Evolutionary conservation across 2,797 vertebrate genomes (phyloP).

Genomic region (Siniperca undulata): DNA sequence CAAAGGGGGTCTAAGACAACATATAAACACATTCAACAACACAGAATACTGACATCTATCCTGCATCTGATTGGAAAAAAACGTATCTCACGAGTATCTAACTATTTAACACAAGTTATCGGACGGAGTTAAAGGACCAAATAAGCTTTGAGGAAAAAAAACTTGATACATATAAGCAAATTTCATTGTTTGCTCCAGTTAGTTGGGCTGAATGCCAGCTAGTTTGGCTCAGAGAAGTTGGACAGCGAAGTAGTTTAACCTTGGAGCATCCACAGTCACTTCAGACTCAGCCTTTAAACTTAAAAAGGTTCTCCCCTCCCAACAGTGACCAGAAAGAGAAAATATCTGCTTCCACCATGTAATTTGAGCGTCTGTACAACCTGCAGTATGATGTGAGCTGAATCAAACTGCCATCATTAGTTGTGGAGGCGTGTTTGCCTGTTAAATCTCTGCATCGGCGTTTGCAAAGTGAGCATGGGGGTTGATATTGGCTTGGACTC

Average conservation of each 20-base stretch:
- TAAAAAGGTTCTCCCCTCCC: slow-evolving; percentile 21
- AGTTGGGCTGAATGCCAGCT: slow-evolving; percentile 12
- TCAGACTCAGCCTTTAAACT: slow-evolving; percentile 45
- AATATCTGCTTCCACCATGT: slow-evolving; percentile 56
- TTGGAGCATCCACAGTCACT: slow-evolving; percentile 50
- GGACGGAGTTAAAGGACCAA: neutral
- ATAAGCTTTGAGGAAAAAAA: slow-evolving; percentile 6
- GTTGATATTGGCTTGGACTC: slow-evolving; percentile 24
- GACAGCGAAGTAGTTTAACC: slow-evolving; percentile 53
- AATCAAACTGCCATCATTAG: slow-evolving; percentile 73
- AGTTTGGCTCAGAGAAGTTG: slow-evolving; percentile 39
- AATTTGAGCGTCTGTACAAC: slow-evolving; percentile 53
- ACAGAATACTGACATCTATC: neutral
- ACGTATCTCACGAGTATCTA: neutral
- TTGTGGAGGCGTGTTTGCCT: slow-evolving; percentile 47
- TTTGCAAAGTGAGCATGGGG: slow-evolving; percentile 51
- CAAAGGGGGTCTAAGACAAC: slow-evolving; percentile 3
- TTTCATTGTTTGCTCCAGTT: slow-evolving; percentile 1
- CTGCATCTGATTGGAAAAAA: neutral
- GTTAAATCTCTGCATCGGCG: slow-evolving; percentile 48
- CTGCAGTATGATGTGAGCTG: slow-evolving; percentile 76
- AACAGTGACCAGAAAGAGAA: slow-evolving; percentile 42
- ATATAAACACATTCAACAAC: slow-evolving; percentile 26
- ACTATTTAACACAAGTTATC: neutral
- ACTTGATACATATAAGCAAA: neutral